Percentiles rank a stretch among this genome's conserved stretches.
These are phyloP conservation scores for Bombus pascuorum DNA, from an alignment of 1,140 invertebrate genomes.

Conservation along the genomic window DNA sequence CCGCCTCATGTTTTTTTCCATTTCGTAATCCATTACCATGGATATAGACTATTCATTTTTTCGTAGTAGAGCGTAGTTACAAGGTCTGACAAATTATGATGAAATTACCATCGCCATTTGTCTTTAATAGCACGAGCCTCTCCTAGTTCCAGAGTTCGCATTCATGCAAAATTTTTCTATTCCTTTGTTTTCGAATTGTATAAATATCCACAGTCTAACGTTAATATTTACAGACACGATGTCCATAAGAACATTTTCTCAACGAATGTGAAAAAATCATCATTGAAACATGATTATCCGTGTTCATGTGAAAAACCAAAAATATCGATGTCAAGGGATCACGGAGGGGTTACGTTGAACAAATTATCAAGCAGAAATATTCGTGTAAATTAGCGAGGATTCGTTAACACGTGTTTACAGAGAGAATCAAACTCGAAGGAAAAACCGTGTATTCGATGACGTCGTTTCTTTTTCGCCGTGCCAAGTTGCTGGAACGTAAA, in stretches of 20 bases:
- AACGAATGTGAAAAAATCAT: too few species aligned
- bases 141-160: not conserved
- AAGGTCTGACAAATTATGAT: not conserved
- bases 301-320: not conserved
- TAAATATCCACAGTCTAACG: too few species aligned
- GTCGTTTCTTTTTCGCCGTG: not conserved
- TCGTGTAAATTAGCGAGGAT: not conserved
- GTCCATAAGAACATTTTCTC: too few species aligned
- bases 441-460: not conserved
- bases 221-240: too few species aligned
- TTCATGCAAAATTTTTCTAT: too few species aligned
- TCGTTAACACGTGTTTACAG: not conserved
- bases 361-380: not conserved
- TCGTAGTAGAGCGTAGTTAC: not conserved
- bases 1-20: not conserved
- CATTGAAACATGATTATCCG: not conserved
- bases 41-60: too few species aligned
- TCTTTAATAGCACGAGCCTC: not conserved
- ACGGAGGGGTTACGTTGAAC: too few species aligned
- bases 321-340: not conserved
- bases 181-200: too few species aligned
- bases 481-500: not conserved
- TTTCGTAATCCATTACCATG: slow-evolving; percentile 11
- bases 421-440: not conserved
- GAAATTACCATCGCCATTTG: not conserved